These are phyloP conservation scores for Spinus pinus DNA, from an alignment of 2,797 vertebrate species.

Conservation along the genomic window DNA sequence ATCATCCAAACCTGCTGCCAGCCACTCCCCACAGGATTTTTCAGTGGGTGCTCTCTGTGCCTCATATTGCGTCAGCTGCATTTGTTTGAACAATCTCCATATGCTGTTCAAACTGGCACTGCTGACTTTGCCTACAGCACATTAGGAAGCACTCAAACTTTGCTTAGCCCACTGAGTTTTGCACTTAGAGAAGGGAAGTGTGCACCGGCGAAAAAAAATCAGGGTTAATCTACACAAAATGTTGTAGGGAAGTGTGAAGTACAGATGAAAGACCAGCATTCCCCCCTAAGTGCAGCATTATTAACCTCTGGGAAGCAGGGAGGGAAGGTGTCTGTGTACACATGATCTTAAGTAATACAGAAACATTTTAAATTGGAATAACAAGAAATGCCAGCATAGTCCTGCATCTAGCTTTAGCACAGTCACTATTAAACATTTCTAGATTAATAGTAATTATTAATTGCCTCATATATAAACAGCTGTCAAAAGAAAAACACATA, in stretches of 20 bases:
- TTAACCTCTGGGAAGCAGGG: not conserved
- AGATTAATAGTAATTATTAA: not conserved
- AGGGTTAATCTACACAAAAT: not conserved
- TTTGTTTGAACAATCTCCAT: not conserved
- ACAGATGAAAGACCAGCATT: not conserved
- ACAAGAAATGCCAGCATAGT: not conserved
- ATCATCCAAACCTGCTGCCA: not conserved
- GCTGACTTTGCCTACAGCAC: not conserved
- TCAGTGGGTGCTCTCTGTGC: not conserved
- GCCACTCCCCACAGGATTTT: not conserved
- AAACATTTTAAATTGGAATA: not conserved
- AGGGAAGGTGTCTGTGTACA: not conserved
- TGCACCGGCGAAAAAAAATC: not conserved
- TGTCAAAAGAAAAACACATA: not conserved
- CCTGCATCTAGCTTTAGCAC: not conserved
- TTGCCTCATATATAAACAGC: not conserved
- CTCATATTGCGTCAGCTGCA: not conserved
- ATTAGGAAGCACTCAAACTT: not conserved
- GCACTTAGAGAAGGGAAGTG: not conserved
- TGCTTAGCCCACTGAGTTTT: not conserved
- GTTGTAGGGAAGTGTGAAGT: not conserved
- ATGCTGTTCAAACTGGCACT: not conserved
- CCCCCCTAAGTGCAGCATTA: not conserved
- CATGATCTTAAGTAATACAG: not conserved
- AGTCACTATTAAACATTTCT: not conserved